These are phyloP conservation scores for Abscondita cerata DNA, from an alignment of 2,888 invertebrate genomes.

Conservation along the genomic window DNA sequence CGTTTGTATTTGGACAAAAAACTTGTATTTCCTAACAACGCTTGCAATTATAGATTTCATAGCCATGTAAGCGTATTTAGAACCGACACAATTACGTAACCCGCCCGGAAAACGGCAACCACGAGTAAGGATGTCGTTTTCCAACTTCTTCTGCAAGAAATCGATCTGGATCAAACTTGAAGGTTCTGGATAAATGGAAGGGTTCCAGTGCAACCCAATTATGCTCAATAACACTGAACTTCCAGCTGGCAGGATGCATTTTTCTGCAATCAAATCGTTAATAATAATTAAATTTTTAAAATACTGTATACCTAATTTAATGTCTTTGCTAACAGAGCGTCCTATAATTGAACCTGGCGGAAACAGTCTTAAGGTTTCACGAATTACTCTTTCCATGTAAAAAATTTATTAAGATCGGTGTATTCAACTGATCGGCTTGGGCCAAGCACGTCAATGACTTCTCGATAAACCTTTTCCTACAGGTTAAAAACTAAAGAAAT, in stretches of 20 bases:
- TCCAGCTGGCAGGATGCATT: constrained; percentile 14
- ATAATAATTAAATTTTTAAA: background rate
- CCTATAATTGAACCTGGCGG: constrained; percentile 42
- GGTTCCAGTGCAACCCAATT: constrained; percentile 9
- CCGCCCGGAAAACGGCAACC: constrained; percentile 26
- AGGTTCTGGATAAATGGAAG: constrained; percentile 18
- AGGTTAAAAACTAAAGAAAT: too few species aligned
- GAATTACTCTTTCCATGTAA: constrained; percentile 63
- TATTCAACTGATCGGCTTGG: constrained; percentile 56
- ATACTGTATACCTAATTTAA: constrained; percentile 15
- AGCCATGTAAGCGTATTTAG: constrained; percentile 58
- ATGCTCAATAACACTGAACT: background rate
- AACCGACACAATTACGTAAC: too few species aligned
- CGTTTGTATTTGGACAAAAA: constrained; percentile 45
- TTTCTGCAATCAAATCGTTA: background rate
- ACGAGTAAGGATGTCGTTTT: constrained; percentile 21
- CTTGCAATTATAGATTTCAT: constrained; percentile 57
- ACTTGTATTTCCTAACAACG: constrained; percentile 51
- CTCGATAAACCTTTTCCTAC: too few species aligned
- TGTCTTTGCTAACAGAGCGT: constrained; percentile 20
- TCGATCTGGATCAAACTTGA: constrained; percentile 18
- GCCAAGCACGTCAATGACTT: too few species aligned
- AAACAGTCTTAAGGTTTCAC: constrained; percentile 64
- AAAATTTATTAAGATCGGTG: constrained; percentile 62
- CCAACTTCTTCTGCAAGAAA: constrained; percentile 17